These are phyloP conservation scores for Drosophila miranda DNA, from an alignment of 1,140 invertebrate species.

Conservation along the genomic window DNA sequence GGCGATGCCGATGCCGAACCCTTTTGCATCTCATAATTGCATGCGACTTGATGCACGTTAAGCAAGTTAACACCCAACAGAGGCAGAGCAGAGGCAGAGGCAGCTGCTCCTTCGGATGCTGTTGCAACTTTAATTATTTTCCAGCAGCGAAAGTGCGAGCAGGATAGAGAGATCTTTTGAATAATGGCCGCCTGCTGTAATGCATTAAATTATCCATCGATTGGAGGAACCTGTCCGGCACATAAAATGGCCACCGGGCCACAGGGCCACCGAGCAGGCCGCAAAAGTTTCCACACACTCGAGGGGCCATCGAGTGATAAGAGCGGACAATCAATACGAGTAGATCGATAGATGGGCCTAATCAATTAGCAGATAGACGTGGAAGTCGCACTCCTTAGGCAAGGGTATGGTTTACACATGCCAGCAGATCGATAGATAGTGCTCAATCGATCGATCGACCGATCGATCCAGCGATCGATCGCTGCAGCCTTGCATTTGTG, in stretches of 20 bases:
- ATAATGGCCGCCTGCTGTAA: constrained; percentile 70
- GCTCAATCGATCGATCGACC: background rate
- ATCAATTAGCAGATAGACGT: constrained; percentile 57
- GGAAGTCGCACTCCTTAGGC: constrained; percentile 35
- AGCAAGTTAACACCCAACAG: constrained; percentile 76
- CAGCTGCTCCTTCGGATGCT: constrained; percentile 24
- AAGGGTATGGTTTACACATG: constrained; percentile 68
- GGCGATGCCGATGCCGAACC: constrained; percentile 7
- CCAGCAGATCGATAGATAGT: constrained; percentile 41
- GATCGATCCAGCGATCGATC: constrained; percentile 21
- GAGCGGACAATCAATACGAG: constrained; percentile 37
- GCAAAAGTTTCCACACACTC: constrained; percentile 48
- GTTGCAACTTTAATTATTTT: constrained; percentile 67
- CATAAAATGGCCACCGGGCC: constrained; percentile 64
- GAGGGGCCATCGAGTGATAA: constrained; percentile 39
- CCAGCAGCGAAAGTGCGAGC: constrained; percentile 16
- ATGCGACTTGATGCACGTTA: constrained; percentile 72
- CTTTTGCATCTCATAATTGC: constrained; percentile 65
- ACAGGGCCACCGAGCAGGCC: background rate
- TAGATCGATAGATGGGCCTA: constrained; percentile 46
- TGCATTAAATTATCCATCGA: constrained; percentile 65
- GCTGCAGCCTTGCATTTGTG: constrained; percentile 41
- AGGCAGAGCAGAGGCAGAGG: constrained; percentile 19
- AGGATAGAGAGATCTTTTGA: constrained; percentile 50
- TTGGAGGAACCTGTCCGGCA: constrained; percentile 35